Percentiles rank a stretch among this genome's conserved stretches.
phyloP scores from a whole-genome alignment of 2,113 vertebrate genomes.

The Esox niger region DNA sequence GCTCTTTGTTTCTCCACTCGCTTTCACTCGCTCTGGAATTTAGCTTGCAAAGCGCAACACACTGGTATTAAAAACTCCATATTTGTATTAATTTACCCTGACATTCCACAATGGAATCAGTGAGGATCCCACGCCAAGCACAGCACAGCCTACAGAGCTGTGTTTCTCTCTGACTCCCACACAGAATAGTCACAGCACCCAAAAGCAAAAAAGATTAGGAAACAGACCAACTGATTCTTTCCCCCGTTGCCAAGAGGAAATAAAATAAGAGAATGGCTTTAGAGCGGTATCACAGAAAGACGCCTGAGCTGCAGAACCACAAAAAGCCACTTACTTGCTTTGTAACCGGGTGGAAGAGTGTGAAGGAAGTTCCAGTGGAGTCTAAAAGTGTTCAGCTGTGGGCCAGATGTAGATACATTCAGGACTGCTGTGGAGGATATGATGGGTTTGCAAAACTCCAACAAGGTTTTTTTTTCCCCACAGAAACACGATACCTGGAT shows the following conservation, averaged over 20 bases:
- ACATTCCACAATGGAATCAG: slow-evolving; percentile 53
- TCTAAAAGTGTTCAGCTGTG: slow-evolving; percentile 79
- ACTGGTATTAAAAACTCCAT: slow-evolving; percentile 42
- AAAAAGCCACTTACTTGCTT: slow-evolving; percentile 62
- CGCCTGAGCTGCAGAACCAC: slow-evolving; percentile 22
- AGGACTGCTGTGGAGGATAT: slow-evolving; percentile 53
- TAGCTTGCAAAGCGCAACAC: slow-evolving; percentile 25
- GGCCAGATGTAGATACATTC: slow-evolving; percentile 68
- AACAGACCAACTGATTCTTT: slow-evolving; percentile 3
- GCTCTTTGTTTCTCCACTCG: slow-evolving; percentile 55
- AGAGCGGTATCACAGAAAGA: slow-evolving; percentile 43
- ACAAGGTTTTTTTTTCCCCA: slow-evolving; percentile 54
- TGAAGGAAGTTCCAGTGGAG: slow-evolving; percentile 68
- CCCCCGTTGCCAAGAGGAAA: slow-evolving; percentile 1
- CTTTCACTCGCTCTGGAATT: slow-evolving; percentile 50
- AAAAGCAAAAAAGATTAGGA: slow-evolving; percentile 14
- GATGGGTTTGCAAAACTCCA: slow-evolving; percentile 61
- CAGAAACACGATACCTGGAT: slow-evolving; percentile 63
- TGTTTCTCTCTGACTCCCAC: slow-evolving; percentile 17
- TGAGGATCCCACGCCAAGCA: slow-evolving; percentile 36
- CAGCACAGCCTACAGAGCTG: slow-evolving; percentile 21
- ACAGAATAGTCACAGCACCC: slow-evolving; percentile 38
- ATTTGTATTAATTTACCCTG: slow-evolving; percentile 49
- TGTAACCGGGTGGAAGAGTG: slow-evolving; percentile 55
- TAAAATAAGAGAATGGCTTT: not conserved